Conservation (phyloP, 2,888 invertebrate species). For the Blastobasis adustella region DNA sequence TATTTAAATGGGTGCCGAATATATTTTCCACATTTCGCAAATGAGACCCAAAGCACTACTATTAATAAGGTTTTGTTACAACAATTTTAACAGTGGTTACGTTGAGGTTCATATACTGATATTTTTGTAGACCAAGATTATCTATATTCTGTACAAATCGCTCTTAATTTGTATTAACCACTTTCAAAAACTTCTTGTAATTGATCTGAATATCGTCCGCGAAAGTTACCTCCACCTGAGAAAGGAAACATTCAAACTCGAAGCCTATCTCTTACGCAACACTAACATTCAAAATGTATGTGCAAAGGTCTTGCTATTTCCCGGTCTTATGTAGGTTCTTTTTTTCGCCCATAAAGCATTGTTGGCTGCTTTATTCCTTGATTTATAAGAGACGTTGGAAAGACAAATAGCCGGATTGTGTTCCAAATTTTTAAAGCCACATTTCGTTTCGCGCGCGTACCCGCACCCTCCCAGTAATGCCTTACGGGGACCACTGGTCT, state of each 20-base stretch:
- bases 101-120: background rate
- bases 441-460: slow-evolving; percentile 79
- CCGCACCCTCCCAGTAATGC: slow-evolving; percentile 60
- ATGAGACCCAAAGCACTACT: background rate
- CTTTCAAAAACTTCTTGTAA: no score
- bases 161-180: background rate
- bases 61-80: no score
- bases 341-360: slow-evolving; percentile 76
- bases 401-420: slow-evolving; percentile 87
- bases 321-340: slow-evolving; percentile 71
- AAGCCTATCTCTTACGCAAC: slow-evolving; percentile 55
- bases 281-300: slow-evolving; percentile 64
- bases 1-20: slow-evolving; percentile 52
- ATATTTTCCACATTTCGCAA: background rate
- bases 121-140: background rate
- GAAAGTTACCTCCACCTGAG: slow-evolving; percentile 8
- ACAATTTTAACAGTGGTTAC: no score
- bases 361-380: slow-evolving; percentile 79
- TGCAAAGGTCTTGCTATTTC: slow-evolving; percentile 64
- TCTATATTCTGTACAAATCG: background rate
- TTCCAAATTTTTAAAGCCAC: slow-evolving; percentile 86
- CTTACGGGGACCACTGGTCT: slow-evolving; percentile 42
- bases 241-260: slow-evolving; percentile 23
- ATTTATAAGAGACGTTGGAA: slow-evolving; percentile 83
- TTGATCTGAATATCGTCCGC: background rate